Percentiles rank a stretch among this genome's conserved stretches.
Conservation (phyloP, 2,113 vertebrate genomes). For the Etia nguti region DNA sequence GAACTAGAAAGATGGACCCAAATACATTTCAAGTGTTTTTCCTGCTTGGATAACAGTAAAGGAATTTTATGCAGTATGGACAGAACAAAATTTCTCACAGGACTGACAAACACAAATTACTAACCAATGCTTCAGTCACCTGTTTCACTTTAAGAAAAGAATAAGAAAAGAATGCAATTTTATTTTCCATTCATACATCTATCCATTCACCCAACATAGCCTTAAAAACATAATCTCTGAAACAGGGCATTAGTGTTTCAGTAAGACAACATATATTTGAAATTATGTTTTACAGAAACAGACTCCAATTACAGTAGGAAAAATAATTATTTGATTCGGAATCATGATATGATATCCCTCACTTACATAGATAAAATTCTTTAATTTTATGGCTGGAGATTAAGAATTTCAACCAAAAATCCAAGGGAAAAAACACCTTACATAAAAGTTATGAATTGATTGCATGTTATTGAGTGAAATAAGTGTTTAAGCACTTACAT, state of each 20-base stretch:
- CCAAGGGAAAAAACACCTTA: background rate
- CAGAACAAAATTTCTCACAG: background rate
- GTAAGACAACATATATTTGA: too few species aligned
- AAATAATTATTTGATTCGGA: background rate
- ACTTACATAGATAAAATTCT: background rate
- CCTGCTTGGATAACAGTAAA: background rate
- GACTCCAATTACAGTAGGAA: background rate
- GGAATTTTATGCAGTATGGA: background rate
- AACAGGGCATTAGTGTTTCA: background rate
- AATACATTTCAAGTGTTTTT: background rate
- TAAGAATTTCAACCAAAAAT: background rate
- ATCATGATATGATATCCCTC: too few species aligned
- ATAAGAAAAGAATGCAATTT: background rate
- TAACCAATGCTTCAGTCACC: background rate
- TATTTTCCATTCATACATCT: background rate
- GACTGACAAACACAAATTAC: background rate
- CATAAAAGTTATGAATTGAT: background rate
- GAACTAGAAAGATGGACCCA: background rate
- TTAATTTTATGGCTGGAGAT: background rate
- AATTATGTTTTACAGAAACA: background rate
- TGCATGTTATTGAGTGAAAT: background rate
- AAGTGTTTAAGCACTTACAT: background rate
- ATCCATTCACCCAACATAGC: background rate
- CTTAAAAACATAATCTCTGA: background rate
- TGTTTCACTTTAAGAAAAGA: background rate